A percentile compares a stretch with the other conserved stretches of the same genome.
Evolutionary conservation across 2,888 invertebrate species (phyloP).

Genomic region (Branchellion lobata): DNA sequence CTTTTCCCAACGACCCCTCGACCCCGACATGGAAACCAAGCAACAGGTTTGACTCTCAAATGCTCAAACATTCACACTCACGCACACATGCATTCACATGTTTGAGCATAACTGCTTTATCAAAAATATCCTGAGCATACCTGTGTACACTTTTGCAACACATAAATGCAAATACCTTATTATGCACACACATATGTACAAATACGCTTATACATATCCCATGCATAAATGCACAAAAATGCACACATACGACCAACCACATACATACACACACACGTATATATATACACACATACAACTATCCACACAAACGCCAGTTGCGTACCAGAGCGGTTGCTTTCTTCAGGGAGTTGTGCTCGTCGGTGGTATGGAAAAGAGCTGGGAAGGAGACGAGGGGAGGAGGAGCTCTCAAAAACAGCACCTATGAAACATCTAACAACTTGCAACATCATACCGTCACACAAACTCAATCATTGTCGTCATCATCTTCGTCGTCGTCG

Average conservation of each 20-base stretch:
- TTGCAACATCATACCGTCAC: no score
- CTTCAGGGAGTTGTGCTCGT: slow-evolving; percentile 22
- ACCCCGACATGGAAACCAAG: slow-evolving; percentile 34
- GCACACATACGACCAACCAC: no score
- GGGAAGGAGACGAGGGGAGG: no score
- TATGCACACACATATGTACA: no score
- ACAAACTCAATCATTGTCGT: not conserved
- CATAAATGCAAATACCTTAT: no score
- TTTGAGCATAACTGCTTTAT: not conserved
- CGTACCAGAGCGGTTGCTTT: slow-evolving; percentile 23
- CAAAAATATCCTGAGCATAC: not conserved
- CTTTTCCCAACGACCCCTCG: not conserved
- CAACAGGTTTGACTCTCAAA: slow-evolving; percentile 9
- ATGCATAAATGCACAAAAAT: no score
- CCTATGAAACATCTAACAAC: no score
- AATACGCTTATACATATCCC: no score
- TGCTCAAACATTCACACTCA: no score
- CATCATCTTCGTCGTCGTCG: not conserved
- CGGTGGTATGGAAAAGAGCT: not conserved
- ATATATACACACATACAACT: not conserved
- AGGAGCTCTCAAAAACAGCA: no score
- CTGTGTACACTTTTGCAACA: no score
- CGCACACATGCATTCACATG: not conserved
- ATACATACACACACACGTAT: no score
- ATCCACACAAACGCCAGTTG: not conserved